phyloP scores from a whole-genome alignment of 2,797 vertebrate species.

The Typhlichthys eigenmanni region DNA sequence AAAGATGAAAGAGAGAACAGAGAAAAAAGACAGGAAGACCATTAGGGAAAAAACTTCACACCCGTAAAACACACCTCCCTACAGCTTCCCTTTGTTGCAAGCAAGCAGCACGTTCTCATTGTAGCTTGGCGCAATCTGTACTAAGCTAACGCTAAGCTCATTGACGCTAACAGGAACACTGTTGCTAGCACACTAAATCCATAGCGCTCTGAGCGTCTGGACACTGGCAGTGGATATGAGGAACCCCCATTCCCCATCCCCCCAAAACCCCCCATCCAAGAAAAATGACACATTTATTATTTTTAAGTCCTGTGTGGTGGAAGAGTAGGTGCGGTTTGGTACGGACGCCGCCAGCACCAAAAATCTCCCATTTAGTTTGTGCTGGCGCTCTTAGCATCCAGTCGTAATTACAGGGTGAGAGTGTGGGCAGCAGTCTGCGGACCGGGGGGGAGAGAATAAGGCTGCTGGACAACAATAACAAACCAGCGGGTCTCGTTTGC shows the following conservation, averaged over 20 bases:
- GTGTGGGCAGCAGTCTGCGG: conserved; percentile 69
- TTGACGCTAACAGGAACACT: conserved; percentile 30
- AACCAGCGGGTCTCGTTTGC: conserved; percentile 63
- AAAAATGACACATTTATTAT: conserved; percentile 80
- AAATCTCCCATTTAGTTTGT: conserved; percentile 81
- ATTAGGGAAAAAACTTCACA: conserved; percentile 58
- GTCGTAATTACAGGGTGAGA: conserved; percentile 80
- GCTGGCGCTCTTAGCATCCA: conserved; percentile 72
- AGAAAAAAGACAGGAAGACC: conserved; percentile 49
- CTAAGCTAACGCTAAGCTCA: conserved; percentile 3
- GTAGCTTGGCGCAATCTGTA: conserved; percentile 3
- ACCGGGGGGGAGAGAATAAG: conserved; percentile 67
- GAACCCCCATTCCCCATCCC: conserved; percentile 1
- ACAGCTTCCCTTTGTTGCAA: no score
- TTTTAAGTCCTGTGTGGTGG: conserved; percentile 75
- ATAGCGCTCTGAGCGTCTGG: conserved; percentile 48
- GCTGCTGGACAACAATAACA: conserved; percentile 74
- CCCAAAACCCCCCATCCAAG: conserved; percentile 50
- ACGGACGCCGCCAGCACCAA: conserved; percentile 57
- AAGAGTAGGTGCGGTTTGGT: conserved; percentile 70
- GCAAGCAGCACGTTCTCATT: background rate
- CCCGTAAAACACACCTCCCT: conserved; percentile 49
- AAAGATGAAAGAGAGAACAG: conserved; percentile 65
- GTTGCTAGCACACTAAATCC: conserved; percentile 51
- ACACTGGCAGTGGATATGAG: conserved; percentile 38